Percentiles rank a stretch among this genome's conserved stretches.
These are phyloP conservation scores for Propithecus coquereli DNA, from an alignment of 2,113 vertebrate genomes.

Conservation along the genomic window DNA sequence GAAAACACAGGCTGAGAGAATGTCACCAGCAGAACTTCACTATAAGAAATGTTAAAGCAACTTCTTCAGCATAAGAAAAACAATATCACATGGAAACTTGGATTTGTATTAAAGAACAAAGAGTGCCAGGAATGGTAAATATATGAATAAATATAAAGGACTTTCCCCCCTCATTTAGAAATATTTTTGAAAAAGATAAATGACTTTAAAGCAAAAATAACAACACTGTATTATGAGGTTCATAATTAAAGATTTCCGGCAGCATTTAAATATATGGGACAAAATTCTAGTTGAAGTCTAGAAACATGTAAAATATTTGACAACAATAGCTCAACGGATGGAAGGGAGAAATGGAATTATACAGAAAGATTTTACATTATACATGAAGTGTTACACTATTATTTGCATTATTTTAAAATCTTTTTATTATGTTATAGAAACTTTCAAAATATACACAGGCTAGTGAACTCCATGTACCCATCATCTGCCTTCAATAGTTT, in stretches of 20 bases:
- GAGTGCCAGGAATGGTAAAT: background rate
- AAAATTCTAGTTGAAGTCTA: slow-evolving; percentile 48
- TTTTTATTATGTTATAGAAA: slow-evolving; percentile 27
- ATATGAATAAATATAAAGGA: background rate
- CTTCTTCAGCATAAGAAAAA: slow-evolving; percentile 14
- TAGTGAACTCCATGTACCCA: background rate
- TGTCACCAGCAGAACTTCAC: background rate
- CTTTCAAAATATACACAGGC: background rate
- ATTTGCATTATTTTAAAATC: background rate
- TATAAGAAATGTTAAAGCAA: slow-evolving; percentile 13
- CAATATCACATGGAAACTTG: slow-evolving; percentile 1
- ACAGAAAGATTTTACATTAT: background rate
- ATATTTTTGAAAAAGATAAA: background rate
- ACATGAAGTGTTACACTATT: background rate
- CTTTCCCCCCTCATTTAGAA: background rate
- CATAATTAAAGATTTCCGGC: slow-evolving; percentile 38
- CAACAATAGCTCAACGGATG: background rate
- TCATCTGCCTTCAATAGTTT: background rate
- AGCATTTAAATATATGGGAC: slow-evolving; percentile 33
- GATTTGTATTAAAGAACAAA: slow-evolving; percentile 17
- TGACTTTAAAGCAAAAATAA: slow-evolving; percentile 31
- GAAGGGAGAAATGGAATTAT: background rate
- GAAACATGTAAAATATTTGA: slow-evolving; percentile 30
- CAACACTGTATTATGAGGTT: background rate
- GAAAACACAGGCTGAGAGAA: slow-evolving; percentile 18